Base-by-base conservation (phyloP, 1,140 invertebrate species). In the Drosophila grimshawi region DNA sequence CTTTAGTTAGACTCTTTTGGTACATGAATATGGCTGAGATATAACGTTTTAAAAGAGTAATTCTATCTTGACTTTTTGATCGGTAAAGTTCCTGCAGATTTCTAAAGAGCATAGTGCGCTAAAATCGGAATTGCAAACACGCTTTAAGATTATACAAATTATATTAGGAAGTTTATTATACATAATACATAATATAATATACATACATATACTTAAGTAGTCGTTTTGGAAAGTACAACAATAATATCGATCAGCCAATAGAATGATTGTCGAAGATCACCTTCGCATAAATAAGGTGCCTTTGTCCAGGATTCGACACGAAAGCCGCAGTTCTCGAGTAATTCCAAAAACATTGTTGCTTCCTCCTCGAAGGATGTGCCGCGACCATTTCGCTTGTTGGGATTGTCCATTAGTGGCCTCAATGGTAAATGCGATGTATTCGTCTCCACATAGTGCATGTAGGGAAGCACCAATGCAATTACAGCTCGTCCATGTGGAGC, bases 261-360 rank as follows among this genome's bases (percentile, higher is more conserved):
- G 91, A 96, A 98, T 3, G 97, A 95, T 90, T 97, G 96, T 59
- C 95, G 94, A 1, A 98, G 91, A 91, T 98, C 97, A 2, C 98
- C 98, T 93, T 98, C 97, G 93, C 97, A 98, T 8, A 98, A 92
- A 93, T 98, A 98, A 5, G 98, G 97, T 10, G 98, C 93, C 92
- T 96, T 95, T n/a, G 96, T 96, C 96, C 97, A 98, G 2, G 93
- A 93, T 19, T 95, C 93, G 1, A 98, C 94, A 49, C 94, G 92
- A 83, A 97, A 96, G 0, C 96, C 97, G 67, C 94, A 92, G 2
- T 71, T 81, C 55, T 92, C 92, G 4, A 92, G 66, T 30, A 91
- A 48, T 55, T 92, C 75, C 69, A 92, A 88, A 52, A 92, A 92
- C 11, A 74, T 60, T 27, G 60, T 53, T 1, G 92, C 91, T 71